These are phyloP conservation scores for Tenthredo amoena DNA, from an alignment of 2,888 invertebrate species.

Conservation along the genomic window DNA sequence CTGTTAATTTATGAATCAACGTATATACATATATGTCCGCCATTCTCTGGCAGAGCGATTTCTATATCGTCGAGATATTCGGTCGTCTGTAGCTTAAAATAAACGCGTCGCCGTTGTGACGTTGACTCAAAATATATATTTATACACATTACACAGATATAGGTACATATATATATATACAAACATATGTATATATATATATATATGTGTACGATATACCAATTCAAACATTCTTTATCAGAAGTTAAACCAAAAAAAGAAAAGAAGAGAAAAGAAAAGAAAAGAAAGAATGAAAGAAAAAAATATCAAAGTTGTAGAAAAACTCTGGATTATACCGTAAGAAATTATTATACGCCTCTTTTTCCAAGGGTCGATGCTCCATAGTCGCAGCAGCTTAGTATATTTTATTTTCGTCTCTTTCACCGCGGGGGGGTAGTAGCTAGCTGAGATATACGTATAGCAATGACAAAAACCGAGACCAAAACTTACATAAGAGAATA, in stretches of 20 bases:
- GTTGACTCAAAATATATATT: background rate
- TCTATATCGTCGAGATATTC: background rate
- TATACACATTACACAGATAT: background rate
- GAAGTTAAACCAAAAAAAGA: background rate
- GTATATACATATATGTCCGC: background rate
- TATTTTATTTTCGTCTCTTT: constrained; percentile 28
- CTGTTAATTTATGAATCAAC: background rate
- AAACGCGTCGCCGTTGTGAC: background rate
- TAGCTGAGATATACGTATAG: background rate
- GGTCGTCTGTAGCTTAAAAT: background rate
- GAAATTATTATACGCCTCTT: background rate
- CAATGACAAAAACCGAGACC: background rate
- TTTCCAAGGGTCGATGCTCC: constrained; percentile 9
- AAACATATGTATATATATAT: background rate
- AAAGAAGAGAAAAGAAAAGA: background rate
- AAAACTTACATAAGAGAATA: background rate
- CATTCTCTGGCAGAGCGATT: background rate
- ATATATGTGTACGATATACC: background rate
- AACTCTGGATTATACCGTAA: background rate
- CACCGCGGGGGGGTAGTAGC: constrained; percentile 2
- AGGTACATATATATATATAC: background rate
- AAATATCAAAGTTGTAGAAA: background rate
- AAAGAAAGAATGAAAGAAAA: background rate
- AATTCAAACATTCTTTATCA: background rate
- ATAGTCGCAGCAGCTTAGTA: background rate